Conservation (phyloP, 1,140 invertebrate genomes). For the Cotesia chilonis region DNA sequence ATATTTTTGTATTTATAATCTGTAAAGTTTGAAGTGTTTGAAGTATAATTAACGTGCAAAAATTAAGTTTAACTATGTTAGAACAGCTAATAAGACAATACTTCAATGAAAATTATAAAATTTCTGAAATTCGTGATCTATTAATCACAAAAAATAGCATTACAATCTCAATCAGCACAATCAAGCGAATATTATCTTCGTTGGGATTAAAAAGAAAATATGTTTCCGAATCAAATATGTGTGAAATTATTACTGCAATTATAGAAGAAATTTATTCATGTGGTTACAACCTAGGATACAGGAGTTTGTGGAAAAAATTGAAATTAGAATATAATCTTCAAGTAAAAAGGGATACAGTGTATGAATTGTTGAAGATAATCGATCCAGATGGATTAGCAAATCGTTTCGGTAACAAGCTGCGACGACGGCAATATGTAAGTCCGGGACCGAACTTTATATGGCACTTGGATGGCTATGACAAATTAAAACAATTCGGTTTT, state of each 20-base stretch:
- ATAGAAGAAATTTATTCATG: background rate
- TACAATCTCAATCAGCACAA: background rate
- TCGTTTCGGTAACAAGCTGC: slow-evolving; percentile 1
- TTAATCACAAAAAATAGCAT: background rate
- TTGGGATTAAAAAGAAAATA: slow-evolving; percentile 4
- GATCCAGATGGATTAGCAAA: slow-evolving; percentile 25
- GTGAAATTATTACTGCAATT: background rate
- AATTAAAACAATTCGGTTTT: slow-evolving; percentile 33
- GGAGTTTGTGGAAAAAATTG: slow-evolving; percentile 17
- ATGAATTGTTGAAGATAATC: background rate
- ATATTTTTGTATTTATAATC: no score
- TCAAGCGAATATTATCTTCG: slow-evolving; percentile 5
- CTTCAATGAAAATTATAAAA: no score
- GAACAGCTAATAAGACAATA: no score
- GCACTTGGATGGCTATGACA: slow-evolving; percentile 53
- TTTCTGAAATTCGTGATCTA: no score
- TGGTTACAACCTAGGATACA: slow-evolving; percentile 8
- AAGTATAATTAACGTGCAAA: background rate
- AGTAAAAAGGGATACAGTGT: slow-evolving; percentile 13
- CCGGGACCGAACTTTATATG: slow-evolving; percentile 48
- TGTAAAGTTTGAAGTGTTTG: background rate
- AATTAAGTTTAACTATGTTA: background rate
- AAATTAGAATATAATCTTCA: background rate
- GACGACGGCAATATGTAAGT: slow-evolving; percentile 38
- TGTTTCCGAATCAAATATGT: slow-evolving; percentile 9